phyloP scores from a whole-genome alignment of 2,113 vertebrate species.

The Poeciliopsis turrubarensis region DNA sequence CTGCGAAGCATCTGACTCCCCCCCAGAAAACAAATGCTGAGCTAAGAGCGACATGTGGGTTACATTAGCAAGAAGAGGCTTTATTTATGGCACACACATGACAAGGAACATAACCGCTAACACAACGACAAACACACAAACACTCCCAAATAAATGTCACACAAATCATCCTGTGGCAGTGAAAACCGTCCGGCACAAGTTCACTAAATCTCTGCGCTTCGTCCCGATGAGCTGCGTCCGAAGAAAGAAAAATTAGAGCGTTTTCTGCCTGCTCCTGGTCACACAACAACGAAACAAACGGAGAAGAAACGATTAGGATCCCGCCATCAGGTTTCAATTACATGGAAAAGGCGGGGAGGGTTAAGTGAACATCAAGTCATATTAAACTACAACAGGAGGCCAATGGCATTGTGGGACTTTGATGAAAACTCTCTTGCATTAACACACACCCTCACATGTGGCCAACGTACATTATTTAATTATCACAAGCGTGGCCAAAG shows the following conservation, averaged over 20 bases:
- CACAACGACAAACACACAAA: slow-evolving; percentile 75
- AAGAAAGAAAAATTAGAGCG: slow-evolving; percentile 12
- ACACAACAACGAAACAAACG: slow-evolving; percentile 42
- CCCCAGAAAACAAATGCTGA: slow-evolving; percentile 38
- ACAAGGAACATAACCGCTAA: slow-evolving; percentile 77
- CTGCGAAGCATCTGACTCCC: slow-evolving; percentile 62
- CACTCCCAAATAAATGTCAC: slow-evolving; percentile 68
- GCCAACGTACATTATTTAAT: slow-evolving; percentile 74
- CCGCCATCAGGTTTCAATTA: slow-evolving; percentile 79
- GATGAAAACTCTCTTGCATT: slow-evolving; percentile 75
- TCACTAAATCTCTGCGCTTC: not conserved
- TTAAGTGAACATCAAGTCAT: slow-evolving; percentile 79
- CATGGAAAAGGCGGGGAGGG: slow-evolving; percentile 40
- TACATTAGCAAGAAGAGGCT: slow-evolving; percentile 66
- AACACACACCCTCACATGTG: slow-evolving; percentile 69
- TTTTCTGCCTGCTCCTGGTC: slow-evolving; percentile 37
- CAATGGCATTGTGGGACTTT: slow-evolving; percentile 68
- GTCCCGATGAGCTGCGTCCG: not conserved
- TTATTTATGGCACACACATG: slow-evolving; percentile 77
- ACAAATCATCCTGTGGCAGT: slow-evolving; percentile 64
- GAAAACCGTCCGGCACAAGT: slow-evolving; percentile 42
- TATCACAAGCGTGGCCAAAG: slow-evolving; percentile 62
- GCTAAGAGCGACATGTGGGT: slow-evolving; percentile 68
- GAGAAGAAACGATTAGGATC: slow-evolving; percentile 69
- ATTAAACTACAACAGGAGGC: slow-evolving; percentile 73